Evolutionary conservation across 2,797 vertebrate species (phyloP).

Genomic region (Rhynchonycteris naso): DNA sequence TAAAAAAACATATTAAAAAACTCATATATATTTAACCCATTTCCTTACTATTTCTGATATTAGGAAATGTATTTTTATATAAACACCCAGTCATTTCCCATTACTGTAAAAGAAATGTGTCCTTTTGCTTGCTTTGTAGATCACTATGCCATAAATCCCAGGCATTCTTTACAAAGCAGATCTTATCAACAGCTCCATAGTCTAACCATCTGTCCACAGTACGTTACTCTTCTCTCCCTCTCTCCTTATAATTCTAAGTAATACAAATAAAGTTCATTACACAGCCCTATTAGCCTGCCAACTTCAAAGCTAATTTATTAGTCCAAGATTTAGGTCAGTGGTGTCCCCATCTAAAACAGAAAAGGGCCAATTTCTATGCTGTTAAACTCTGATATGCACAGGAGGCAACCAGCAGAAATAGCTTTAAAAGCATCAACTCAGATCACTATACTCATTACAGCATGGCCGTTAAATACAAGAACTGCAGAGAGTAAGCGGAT

Average conservation of each 20-base stretch:
- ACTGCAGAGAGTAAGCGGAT: conserved; percentile 72
- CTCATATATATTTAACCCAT: neutral
- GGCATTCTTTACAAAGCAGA: neutral
- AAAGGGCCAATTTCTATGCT: conserved; percentile 62
- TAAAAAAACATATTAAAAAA: too few relatives aligned
- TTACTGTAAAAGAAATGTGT: neutral
- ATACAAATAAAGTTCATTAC: neutral
- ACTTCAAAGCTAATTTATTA: conserved; percentile 9
- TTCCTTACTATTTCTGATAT: neutral
- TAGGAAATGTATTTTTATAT: neutral
- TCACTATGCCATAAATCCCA: neutral
- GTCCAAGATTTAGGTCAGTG: conserved; percentile 62
- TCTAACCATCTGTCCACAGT: neutral
- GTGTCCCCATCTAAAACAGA: conserved; percentile 13
- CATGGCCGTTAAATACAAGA: conserved; percentile 69
- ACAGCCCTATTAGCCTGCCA: neutral
- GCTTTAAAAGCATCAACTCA: conserved; percentile 73
- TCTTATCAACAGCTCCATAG: neutral
- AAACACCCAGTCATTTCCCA: neutral
- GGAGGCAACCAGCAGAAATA: conserved; percentile 68
- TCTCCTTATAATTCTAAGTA: neutral
- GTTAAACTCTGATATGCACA: conserved; percentile 66
- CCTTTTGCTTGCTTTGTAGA: neutral
- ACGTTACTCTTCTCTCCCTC: neutral
- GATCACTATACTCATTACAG: conserved; percentile 75